Conservation (phyloP, 2,888 invertebrate genomes). For the Tholera decimalis region DNA sequence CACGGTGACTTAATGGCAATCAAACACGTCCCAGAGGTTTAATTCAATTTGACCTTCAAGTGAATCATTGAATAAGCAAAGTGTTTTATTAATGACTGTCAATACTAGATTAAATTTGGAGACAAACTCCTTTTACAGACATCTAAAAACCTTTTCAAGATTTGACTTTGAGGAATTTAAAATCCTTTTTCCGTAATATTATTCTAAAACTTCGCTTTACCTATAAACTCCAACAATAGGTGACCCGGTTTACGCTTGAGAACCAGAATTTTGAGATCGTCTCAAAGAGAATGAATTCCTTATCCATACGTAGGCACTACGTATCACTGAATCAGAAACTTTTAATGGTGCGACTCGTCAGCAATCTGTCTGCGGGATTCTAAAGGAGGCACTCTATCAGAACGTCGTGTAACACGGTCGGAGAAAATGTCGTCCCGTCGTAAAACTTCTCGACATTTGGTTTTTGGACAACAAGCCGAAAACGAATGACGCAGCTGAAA, state of each 20-base stretch:
- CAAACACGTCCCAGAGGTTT: slow-evolving; percentile 52
- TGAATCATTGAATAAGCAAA: slow-evolving; percentile 28
- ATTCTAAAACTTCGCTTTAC: slow-evolving; percentile 18
- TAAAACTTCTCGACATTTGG: slow-evolving; percentile 51
- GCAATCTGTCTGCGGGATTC: slow-evolving; percentile 70
- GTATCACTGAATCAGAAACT: slow-evolving; percentile 81
- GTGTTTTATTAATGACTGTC: slow-evolving; percentile 10
- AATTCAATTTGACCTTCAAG: slow-evolving; percentile 61
- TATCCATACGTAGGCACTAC: slow-evolving; percentile 56
- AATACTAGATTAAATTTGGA: slow-evolving; percentile 10
- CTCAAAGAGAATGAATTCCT: slow-evolving; percentile 58
- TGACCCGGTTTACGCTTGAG: slow-evolving; percentile 37
- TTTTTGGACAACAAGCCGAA: slow-evolving; percentile 54
- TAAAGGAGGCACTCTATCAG: slow-evolving; percentile 66
- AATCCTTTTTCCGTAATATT: slow-evolving; percentile 12
- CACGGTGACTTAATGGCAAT: slow-evolving; percentile 63
- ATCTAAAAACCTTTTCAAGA: not conserved
- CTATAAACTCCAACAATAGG: slow-evolving; percentile 34
- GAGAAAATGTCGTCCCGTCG: slow-evolving; percentile 30
- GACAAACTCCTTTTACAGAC: not conserved
- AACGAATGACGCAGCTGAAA: slow-evolving; percentile 40
- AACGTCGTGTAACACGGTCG: slow-evolving; percentile 60
- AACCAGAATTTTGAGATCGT: slow-evolving; percentile 31
- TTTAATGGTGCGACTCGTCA: slow-evolving; percentile 81
- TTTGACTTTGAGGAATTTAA: not conserved